Evolutionary conservation across 2,113 vertebrate genomes (phyloP).

Genomic region (Myrmecophaga tridactyla): DNA sequence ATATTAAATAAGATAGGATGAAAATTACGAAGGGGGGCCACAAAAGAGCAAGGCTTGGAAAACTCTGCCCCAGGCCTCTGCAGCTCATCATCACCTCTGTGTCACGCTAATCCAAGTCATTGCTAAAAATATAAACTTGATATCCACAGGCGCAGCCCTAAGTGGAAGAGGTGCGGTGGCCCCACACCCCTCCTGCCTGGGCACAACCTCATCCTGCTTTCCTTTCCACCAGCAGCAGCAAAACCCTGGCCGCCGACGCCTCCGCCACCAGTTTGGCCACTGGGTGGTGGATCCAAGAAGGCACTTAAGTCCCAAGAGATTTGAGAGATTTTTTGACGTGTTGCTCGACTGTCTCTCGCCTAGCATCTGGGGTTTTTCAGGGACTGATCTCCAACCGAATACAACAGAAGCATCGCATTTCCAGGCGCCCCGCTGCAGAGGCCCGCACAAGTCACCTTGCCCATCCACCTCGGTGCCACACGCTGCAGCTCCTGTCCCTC

Average conservation of each 20-base stretch:
- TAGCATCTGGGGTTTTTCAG: neutral
- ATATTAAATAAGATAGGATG: neutral
- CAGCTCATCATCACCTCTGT: rapidly evolving
- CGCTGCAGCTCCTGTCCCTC: neutral
- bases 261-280: neutral
- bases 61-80: rapidly evolving
- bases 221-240: neutral
- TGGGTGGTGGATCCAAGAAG: neutral
- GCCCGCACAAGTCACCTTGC: neutral
- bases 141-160: conserved; percentile 12
- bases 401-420: neutral
- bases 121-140: conserved; percentile 51
- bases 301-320: neutral
- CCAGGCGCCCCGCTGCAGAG: neutral
- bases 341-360: neutral
- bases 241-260: neutral
- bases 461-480: neutral
- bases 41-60: rapidly evolving
- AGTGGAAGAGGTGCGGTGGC: neutral
- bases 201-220: rapidly evolving
- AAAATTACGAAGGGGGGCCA: rapidly evolving
- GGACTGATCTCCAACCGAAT: neutral
- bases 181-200: too few relatives aligned
- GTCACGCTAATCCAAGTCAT: conserved; percentile 39
- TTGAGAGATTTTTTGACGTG: neutral